Evolutionary conservation across 2,888 invertebrate species (phyloP).

Genomic region (Drosophila histrio): DNA sequence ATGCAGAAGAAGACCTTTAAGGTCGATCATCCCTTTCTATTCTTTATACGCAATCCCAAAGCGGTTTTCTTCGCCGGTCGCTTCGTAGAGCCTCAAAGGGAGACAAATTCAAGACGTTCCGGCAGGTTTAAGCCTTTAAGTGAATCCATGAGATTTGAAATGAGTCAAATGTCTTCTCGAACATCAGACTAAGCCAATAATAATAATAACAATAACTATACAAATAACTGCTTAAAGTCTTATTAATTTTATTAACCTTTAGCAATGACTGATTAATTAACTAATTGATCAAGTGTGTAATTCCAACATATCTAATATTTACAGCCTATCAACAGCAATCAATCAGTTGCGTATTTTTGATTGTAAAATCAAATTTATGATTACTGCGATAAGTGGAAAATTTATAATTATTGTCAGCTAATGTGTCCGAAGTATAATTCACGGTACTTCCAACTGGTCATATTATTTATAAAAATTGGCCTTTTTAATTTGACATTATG

Average conservation of each 20-base stretch:
- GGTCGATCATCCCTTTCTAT: slow-evolving; percentile 82
- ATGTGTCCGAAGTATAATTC: not conserved
- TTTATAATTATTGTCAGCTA: not conserved
- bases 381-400: not conserved
- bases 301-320: not conserved
- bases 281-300: not conserved
- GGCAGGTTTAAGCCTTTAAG: not conserved
- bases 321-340: not conserved
- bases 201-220: not conserved
- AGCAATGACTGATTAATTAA: not conserved
- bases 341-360: not conserved
- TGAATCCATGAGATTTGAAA: slow-evolving; percentile 5
- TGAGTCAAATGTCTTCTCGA: slow-evolving; percentile 6
- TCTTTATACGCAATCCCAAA: slow-evolving; percentile 69
- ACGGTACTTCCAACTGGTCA: not conserved
- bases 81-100: slow-evolving; percentile 26
- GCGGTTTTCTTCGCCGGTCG: slow-evolving; percentile 78
- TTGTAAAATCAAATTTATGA: not conserved
- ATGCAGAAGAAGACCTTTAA: slow-evolving; percentile 72
- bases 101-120: not conserved
- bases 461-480: too few relatives aligned
- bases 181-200: not conserved
- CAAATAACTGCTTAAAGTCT: not conserved
- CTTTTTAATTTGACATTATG: not conserved
- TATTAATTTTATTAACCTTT: not conserved